Percentiles rank a stretch among this genome's conserved stretches.
Conservation (phyloP, 2,888 invertebrate species). For the Hedya salicella region DNA sequence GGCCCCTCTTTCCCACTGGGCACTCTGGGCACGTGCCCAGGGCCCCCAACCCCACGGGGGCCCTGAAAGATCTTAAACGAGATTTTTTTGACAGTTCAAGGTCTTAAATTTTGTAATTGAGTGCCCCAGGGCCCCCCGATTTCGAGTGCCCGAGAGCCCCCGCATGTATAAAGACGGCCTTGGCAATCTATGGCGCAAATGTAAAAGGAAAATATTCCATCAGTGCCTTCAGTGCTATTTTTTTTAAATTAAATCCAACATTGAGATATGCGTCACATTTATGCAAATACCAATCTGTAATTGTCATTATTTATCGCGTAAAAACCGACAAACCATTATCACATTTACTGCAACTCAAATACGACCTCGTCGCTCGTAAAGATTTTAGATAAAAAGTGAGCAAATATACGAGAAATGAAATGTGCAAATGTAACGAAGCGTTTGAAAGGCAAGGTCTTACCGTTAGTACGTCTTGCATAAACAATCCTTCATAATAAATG, state of each 20-base stretch:
- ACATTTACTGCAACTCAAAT: conserved; percentile 22
- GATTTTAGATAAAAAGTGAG: conserved; percentile 37
- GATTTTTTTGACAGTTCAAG: no score
- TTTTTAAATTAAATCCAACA: neutral
- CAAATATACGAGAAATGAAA: conserved; percentile 34
- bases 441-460: conserved; percentile 73
- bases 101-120: no score
- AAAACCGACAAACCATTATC: conserved; percentile 23
- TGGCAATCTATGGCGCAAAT: no score
- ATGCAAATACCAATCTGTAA: neutral
- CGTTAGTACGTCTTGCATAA: conserved; percentile 90
- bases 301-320: conserved; percentile 23
- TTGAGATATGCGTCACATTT: neutral
- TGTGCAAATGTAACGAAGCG: conserved; percentile 26
- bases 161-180: no score
- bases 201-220: neutral
- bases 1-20: no score
- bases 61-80: no score
- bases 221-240: no score
- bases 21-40: no score
- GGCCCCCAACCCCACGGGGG: no score
- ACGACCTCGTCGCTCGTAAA: conserved; percentile 27
- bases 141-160: no score
- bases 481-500: conserved; percentile 95
- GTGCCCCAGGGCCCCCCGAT: no score